These are phyloP conservation scores for Clarias magur DNA, from an alignment of 2,113 vertebrate species.

Conservation along the genomic window DNA sequence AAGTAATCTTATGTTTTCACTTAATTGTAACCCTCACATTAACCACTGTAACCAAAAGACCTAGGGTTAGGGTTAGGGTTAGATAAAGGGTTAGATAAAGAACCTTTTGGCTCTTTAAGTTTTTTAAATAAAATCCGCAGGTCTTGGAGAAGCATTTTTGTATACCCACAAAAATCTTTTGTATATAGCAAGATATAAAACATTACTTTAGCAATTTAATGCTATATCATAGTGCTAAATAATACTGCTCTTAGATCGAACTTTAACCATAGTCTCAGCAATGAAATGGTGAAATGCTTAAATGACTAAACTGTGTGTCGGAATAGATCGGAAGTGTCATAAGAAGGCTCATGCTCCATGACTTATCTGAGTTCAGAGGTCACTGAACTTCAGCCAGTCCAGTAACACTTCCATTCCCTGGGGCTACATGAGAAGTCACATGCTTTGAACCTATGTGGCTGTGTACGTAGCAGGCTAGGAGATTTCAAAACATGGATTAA, in stretches of 20 bases:
- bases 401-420: not conserved
- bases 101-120: not conserved
- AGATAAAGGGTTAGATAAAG: too few species aligned
- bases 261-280: not conserved
- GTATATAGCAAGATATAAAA: not conserved
- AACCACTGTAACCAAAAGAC: not conserved
- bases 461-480: constrained; percentile 9
- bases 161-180: not conserved
- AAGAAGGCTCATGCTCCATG: not conserved
- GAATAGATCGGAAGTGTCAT: constrained; percentile 13
- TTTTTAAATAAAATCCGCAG: not conserved
- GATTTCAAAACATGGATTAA: constrained; percentile 12
- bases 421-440: not conserved
- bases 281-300: not conserved
- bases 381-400: not conserved
- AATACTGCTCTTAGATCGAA: not conserved
- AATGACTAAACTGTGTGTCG: constrained; percentile 8
- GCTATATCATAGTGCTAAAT: not conserved
- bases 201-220: not conserved
- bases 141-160: not conserved
- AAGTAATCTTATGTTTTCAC: not conserved
- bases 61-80: too few species aligned
- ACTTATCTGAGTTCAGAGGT: constrained; percentile 18
- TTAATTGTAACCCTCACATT: not conserved
- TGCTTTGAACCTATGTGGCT: constrained; percentile 12